Base-by-base conservation (phyloP, 2,797 vertebrate genomes). In the Cuculus canorus region DNA sequence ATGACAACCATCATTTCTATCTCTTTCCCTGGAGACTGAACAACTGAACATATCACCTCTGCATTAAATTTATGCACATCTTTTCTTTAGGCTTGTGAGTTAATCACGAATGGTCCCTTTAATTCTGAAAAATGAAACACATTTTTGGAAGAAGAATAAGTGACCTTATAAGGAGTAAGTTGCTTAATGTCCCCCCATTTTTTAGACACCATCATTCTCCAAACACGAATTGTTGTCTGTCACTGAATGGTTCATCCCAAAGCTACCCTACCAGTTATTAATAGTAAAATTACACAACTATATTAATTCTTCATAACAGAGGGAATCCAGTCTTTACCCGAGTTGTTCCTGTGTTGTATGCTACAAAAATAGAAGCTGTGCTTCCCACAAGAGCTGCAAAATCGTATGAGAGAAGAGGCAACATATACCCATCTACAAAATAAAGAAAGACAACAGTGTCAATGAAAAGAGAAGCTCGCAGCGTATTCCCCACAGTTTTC, bases 1-100 rank as follows among this genome's bases (percentile, higher is more conserved):
- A 95, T 95, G 86, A 95, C 96, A 95, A 95, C 90, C 95, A 95
- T 94, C 88, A 96, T 93, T 95, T 96, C 93, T 93, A 88, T 93
- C 92, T 95, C 77, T 76, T 84, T 92, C 92, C 81, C 81, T 81
- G 92, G 93, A 94, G 88, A 88, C 33, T 88, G 83, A 83, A 82
- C 75, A 43, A 88, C 37, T 88, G 83, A 83, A 82, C 71, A 43
- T 82, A 94, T 85, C 86, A 85, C 66, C 64, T 93, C 83, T 82
- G 59, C 87, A 86, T 92, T 94, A 94, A 90, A 94, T 95, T 95
- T 96, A 73, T 88, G 77, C 70, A 82, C 60, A 90, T 95, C 81
- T 94, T 93, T 75, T 71, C 94, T 95, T 95, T 85, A 92, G 86
- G 83, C 77, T 87, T 94, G 39, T 73, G 66, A 93, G 52, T 85